Base-by-base conservation (phyloP, 2,888 invertebrate genomes). In the Agapostemon virescens region DNA sequence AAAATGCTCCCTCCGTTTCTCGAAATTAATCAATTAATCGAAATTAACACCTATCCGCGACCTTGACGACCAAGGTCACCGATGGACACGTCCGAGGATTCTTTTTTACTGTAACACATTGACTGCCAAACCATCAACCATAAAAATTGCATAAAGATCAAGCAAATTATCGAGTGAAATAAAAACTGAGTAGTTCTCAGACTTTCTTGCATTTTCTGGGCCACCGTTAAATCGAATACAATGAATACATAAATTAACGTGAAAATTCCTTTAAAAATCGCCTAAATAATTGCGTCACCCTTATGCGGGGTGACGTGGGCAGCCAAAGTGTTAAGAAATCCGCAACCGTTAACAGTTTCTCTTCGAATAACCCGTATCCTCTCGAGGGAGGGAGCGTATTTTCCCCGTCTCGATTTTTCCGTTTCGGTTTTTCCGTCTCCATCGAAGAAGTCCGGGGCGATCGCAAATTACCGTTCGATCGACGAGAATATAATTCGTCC, bases 401-500 rank as follows among this genome's bases (percentile, higher is more conserved):
- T 36, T n/a, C n/a, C 7, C 9, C 26, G 23, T 55, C n/a, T n/a
- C n/a, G n/a, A n/a, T 58, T 26, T 17, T 58, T 9, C 30, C 17
- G 17, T 58, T 30, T 58, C 58, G 7, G 33, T 36, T 11, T 26
- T 26, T 42, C 66, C 23, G 64, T 58, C 15, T 49, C 49, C 26
- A 66, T 79, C 33, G 15, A 49, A 30, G 64, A 64, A 17, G 33
- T 13, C 69, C 20, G n/a, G 42, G 55, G 38, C 52, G 26, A 45
- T 58, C n/a, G 55, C 38, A 42, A 49, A 61, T 45, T 26, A 70
- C 30, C 66, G 49, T 63, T 70, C 69, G 76, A 76, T 80, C 81
- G 68, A 49, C 61, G 30, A 13, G 52, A 36, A 40, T 55, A n/a
- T 69, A 52, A 81, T 70, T 81, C 76, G 76, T 76, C 49, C 76